Evolutionary conservation across 2,888 invertebrate species (phyloP), one percentile per base, ranked within the genome.

Genomic region (Oligia fasciuncula): DNA sequence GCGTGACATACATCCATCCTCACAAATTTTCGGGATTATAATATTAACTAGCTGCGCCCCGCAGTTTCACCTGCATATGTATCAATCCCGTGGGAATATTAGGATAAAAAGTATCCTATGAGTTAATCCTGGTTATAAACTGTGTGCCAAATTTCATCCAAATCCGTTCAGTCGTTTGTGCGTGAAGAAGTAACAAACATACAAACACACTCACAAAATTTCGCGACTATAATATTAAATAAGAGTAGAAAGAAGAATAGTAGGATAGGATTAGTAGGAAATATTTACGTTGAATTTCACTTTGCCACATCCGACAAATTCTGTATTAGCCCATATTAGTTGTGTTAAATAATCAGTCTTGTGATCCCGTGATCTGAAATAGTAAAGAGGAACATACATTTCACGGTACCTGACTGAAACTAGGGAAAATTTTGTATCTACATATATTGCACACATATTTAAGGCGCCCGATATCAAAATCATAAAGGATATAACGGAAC

Each of bases 301-400:
- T 91, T 91, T 94, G 5, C 96, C 96, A 84, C 96, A 97, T 49
- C 96, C 96, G 6, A 97, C 94, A 69, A 89, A 87, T 74, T 93
- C 91, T 6, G 95, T 95, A 29, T 95, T 93, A 17, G 95, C 96
- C 96, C 96, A 97, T 83, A 96, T 94, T 86, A 97, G 89, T 90
- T 96, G 96, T 19, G 96, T 96, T 76, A 96, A 96, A 85, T 94
- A 91, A 86, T 91, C 92, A 43, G 94, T 92, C 73, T 90, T 92
- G 60, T 82, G 82, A 79, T 94, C 93, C 43, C 76, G 86, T 19
- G 94, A 91, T 79, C 95, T 95, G 91, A 92, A 94, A 76, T 62
- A 17, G 2, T 17, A 65, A 40, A 23, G n/a, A 19, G 51, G 17
- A 71, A 62, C 4, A 71, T 80, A 62, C 9, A 40, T 8, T 54